Percentiles rank a stretch among this genome's conserved stretches.
phyloP scores from a whole-genome alignment of 2,797 vertebrate species.

The Bradypus variegatus region DNA sequence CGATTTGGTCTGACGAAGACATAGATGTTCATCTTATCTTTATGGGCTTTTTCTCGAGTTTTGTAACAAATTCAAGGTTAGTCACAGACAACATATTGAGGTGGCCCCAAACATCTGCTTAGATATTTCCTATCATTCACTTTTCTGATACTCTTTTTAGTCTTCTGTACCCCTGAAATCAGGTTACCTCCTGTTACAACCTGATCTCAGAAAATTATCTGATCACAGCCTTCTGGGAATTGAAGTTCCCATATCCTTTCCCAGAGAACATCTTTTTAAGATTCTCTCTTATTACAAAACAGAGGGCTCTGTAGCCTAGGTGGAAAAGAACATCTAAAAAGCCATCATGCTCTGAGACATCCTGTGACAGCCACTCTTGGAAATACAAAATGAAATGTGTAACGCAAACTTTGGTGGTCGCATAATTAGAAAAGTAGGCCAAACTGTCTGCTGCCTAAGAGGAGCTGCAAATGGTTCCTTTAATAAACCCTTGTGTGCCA shows the following conservation, averaged over 20 bases:
- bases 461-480: too few species aligned
- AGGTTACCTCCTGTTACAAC: background rate
- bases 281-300: background rate
- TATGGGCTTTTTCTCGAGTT: background rate
- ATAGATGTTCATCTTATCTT: background rate
- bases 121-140: background rate
- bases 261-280: background rate
- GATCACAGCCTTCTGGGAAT: background rate
- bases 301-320: background rate
- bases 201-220: background rate
- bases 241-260: background rate
- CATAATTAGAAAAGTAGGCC: accelerated
- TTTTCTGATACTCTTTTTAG: background rate
- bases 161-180: background rate
- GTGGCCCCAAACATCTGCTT: background rate
- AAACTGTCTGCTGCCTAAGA: accelerated
- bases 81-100: background rate
- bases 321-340: background rate
- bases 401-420: background rate
- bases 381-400: background rate
- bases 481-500: background rate
- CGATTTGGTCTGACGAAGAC: background rate
- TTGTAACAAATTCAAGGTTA: background rate
- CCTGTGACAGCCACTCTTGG: too few species aligned
- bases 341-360: background rate